phyloP scores from a whole-genome alignment of 1,140 invertebrate species.

The Tenebrio molitor region DNA sequence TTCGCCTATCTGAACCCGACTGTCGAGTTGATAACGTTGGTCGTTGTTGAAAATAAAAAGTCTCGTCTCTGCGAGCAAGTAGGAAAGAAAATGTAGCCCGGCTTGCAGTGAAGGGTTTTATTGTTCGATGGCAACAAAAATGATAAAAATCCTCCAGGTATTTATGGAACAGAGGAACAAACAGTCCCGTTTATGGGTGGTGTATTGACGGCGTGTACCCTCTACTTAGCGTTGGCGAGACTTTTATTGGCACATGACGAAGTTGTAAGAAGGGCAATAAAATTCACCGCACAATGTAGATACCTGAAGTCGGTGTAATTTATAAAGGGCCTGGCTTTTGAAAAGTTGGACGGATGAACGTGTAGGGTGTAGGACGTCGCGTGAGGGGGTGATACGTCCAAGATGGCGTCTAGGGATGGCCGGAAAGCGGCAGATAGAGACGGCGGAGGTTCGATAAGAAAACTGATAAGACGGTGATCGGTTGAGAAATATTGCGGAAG shows the following conservation, averaged over 20 bases:
- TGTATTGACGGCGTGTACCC: not conserved
- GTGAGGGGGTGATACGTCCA: conserved; percentile 26
- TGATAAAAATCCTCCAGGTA: not conserved
- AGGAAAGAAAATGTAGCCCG: too few species aligned
- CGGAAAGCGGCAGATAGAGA: conserved; percentile 54
- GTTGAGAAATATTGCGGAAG: conserved; percentile 53
- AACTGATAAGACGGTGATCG: conserved; percentile 56
- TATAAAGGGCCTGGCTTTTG: not conserved
- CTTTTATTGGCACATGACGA: too few species aligned
- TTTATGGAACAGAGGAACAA: not conserved
- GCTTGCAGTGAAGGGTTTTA: too few species aligned
- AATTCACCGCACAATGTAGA: too few species aligned
- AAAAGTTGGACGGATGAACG: not conserved
- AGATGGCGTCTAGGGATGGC: conserved; percentile 49
- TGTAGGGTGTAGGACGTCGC: not conserved
- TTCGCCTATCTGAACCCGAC: too few species aligned
- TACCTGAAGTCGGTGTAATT: not conserved
- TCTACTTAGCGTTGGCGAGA: not conserved
- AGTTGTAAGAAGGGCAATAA: not conserved
- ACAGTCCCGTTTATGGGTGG: conserved; percentile 3
- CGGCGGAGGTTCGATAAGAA: conserved; percentile 53
- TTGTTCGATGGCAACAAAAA: too few species aligned
- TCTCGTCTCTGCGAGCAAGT: too few species aligned
- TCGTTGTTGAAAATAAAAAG: too few species aligned
- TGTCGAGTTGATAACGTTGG: too few species aligned